Evolutionary conservation across 2,113 vertebrate genomes (phyloP), one percentile per base, ranked within the genome.

Genomic region (Tenebrosternarchus preto): DNA sequence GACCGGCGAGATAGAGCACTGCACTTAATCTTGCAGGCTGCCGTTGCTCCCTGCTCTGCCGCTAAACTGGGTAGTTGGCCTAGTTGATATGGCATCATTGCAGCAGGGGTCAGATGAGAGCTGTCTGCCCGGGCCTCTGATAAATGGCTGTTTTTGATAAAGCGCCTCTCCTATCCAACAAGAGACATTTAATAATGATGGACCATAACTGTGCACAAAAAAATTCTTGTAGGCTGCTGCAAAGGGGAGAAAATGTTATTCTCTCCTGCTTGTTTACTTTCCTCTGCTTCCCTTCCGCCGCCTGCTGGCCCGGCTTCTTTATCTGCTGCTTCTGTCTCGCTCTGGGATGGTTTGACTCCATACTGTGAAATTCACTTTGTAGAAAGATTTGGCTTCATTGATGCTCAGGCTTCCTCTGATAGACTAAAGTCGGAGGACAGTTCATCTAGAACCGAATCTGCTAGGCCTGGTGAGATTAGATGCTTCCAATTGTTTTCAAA

Each of bases 1-100:
- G 98, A 93, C 91, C 92, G 92, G 94, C 43, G 94, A 93, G 91
- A 95, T 94, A 94, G 93, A 94, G 88, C 95, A 93, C 90, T n/a
- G 87, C 94, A 95, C 96, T 98, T 96, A 95, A 98, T 98, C 97
- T 98, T 95, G 94, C 90, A 95, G 94, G 92, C 84, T 87, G 94
- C 93, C 91, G 92, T 89, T 92, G 94, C 95, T 98, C 96, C 94
- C 95, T 96, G 96, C 95, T 95, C 95, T 82, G 92, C 93, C 87
- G 94, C 95, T 97, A 95, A 98, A 95, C 92, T 94, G 94, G 93
- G 94, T 93, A 93, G 91, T 96, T 99, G 98, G 95, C 97, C 96
- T 95, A 89, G 94, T 95, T 97, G 97, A 97, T 97, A 95, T 90
- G 87, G 95, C 94, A 95, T 97, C 94, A 97, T 96, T 94, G 97